A percentile compares a stretch with the other conserved stretches of the same genome.
Conservation (phyloP, 53 echinoderm and acorn worm genomes). For the Henricia sp. region DNA sequence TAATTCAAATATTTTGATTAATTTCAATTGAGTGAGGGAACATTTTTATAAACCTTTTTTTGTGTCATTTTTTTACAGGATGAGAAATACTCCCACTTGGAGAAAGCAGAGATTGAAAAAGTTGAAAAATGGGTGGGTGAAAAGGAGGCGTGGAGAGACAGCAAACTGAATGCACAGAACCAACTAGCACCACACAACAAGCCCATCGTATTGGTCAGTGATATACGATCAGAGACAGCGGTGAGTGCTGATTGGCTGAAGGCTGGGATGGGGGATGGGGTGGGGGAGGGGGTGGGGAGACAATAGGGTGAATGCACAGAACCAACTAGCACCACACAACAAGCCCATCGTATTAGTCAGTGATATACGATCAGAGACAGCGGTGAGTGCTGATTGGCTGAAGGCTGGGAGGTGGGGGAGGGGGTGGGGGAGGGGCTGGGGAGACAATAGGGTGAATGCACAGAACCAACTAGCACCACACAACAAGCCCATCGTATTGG, state of each 20-base stretch:
- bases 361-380: no score
- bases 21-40: no score
- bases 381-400: no score
- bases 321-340: no score
- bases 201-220: constrained; percentile 74
- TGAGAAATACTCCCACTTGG: constrained; percentile 86
- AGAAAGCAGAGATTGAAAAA: constrained; percentile 84
- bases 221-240: constrained; percentile 72
- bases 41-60: neutral
- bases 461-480: no score
- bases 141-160: constrained; percentile 82
- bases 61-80: constrained; percentile 59
- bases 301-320: constrained; percentile 43
- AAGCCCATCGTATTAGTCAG: no score
- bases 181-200: constrained; percentile 75
- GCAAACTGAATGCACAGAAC: constrained; percentile 82
- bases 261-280: no score
- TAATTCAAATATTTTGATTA: no score
- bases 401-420: no score
- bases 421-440: no score
- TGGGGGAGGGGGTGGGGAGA: constrained; percentile 64
- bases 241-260: constrained; percentile 52
- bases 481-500: no score
- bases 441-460: no score
- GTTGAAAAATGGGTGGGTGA: constrained; percentile 73